Evolutionary conservation across 2,113 vertebrate species (phyloP).

Genomic region (Eolophus roseicapilla): DNA sequence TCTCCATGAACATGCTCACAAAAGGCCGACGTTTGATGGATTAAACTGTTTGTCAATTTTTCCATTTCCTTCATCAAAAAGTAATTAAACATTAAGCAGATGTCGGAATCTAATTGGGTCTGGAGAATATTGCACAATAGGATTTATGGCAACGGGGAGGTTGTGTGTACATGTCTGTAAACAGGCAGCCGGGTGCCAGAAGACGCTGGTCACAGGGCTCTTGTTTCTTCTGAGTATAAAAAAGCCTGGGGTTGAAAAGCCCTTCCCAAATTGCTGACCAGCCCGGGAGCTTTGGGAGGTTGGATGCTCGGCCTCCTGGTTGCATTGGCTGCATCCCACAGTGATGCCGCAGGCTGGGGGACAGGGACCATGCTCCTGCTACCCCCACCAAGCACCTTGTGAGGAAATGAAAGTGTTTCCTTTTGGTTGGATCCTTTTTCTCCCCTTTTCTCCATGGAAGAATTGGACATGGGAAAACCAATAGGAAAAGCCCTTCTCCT

Average conservation of each 20-base stretch:
- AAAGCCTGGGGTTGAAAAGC: background rate
- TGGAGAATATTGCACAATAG: slow-evolving; percentile 16
- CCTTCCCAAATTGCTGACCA: background rate
- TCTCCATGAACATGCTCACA: slow-evolving; percentile 78
- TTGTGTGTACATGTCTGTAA: background rate
- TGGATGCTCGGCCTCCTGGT: background rate
- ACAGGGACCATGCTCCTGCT: rapidly evolving
- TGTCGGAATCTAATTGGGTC: slow-evolving; percentile 55
- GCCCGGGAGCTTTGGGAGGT: background rate
- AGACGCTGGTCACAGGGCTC: background rate
- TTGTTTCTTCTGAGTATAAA: background rate
- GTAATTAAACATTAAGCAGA: slow-evolving; percentile 70
- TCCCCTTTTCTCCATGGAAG: background rate
- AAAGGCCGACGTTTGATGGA: slow-evolving; percentile 66
- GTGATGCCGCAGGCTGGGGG: rapidly evolving
- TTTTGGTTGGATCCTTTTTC: background rate
- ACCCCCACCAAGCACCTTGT: rapidly evolving
- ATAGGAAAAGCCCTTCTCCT: background rate
- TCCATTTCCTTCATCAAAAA: slow-evolving; percentile 75
- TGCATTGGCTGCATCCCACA: background rate
- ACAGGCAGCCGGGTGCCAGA: background rate
- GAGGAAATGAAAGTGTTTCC: background rate
- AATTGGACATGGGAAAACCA: background rate
- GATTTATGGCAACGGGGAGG: background rate
- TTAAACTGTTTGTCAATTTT: slow-evolving; percentile 77